Evolutionary conservation across 2,888 invertebrate species (phyloP).

Genomic region (Geophilus truncorum): DNA sequence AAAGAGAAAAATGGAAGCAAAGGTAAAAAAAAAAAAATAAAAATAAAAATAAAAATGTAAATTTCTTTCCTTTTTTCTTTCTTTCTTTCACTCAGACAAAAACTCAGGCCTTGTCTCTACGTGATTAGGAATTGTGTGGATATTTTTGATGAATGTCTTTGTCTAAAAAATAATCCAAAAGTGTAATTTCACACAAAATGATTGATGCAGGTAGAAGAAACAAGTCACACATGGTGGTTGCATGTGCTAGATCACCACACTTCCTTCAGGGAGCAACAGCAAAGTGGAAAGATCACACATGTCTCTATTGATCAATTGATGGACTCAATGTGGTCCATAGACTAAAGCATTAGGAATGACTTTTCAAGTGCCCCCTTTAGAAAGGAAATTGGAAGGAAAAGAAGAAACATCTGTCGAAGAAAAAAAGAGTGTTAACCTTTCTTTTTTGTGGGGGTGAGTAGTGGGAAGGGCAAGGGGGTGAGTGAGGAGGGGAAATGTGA

Average conservation of each 20-base stretch:
- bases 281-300: constrained; percentile 12
- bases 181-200: neutral
- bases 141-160: neutral
- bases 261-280: neutral
- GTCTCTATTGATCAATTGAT: constrained; percentile 7
- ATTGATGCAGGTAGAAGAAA: neutral
- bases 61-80: too few relatives aligned
- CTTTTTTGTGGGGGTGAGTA: neutral
- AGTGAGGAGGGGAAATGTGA: too few relatives aligned
- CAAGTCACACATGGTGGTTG: neutral
- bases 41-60: neutral
- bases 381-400: neutral
- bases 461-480: neutral
- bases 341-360: neutral
- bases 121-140: neutral
- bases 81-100: neutral
- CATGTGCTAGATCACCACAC: neutral
- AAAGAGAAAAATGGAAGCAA: neutral
- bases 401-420: neutral
- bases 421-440: neutral
- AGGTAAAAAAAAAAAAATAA: neutral
- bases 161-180: constrained; percentile 8
- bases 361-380: neutral
- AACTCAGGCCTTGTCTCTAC: neutral
- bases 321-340: neutral